Evolutionary conservation across 92 coral and sea anemone species (phyloP).

Genomic region (Zoanthus sansibaricus): DNA sequence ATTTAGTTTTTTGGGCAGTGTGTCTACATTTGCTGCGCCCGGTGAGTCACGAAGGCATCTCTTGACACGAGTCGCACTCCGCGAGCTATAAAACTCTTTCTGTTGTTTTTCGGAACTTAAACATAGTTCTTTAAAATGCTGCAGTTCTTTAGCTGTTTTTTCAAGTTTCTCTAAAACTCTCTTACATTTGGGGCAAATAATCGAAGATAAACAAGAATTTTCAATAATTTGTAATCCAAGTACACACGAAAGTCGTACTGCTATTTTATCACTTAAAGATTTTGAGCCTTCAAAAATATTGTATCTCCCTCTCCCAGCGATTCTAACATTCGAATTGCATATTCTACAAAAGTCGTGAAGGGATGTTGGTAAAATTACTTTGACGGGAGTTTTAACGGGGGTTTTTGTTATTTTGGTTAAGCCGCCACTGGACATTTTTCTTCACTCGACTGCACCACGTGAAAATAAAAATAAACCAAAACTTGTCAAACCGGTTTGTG

Average conservation of each 20-base stretch:
- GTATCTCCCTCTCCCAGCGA: not conserved
- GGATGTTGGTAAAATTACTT: not conserved
- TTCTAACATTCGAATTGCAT: not conserved
- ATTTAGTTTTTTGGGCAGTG: not conserved
- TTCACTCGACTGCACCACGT: constrained; percentile 5
- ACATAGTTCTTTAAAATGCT: not conserved
- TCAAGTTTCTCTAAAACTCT: not conserved
- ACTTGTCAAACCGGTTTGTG: constrained; percentile 3
- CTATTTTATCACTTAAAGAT: too few relatives aligned
- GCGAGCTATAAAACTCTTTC: not conserved
- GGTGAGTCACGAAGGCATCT: not conserved
- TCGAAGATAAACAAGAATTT: not conserved
- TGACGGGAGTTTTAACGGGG: not conserved
- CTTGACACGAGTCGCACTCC: not conserved
- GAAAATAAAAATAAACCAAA: constrained; percentile 9
- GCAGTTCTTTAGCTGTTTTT: not conserved
- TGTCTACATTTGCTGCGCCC: not conserved
- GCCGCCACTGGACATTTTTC: not conserved
- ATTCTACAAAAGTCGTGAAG: not conserved
- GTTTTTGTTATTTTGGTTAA: not conserved
- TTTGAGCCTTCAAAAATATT: not conserved
- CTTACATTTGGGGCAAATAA: not conserved
- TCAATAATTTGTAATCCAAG: not conserved
- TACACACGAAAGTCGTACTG: not conserved
- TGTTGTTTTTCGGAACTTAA: not conserved